Base-by-base conservation (phyloP, 2,113 vertebrate genomes). In the Ranitomeya imitator region DNA sequence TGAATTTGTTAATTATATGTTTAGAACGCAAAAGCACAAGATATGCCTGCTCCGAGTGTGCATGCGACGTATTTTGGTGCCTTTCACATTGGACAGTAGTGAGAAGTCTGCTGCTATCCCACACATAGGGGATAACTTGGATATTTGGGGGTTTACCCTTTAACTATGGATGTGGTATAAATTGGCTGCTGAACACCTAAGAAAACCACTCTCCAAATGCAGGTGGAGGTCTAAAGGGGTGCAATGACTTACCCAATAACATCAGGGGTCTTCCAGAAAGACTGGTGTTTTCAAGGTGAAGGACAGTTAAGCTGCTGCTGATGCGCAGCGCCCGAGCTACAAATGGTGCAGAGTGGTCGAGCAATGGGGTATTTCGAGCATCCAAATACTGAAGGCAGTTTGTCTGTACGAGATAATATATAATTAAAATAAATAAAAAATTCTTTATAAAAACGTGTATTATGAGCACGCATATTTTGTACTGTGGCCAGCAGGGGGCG, bases 301-400 rank as follows among this genome's bases (percentile, higher is more conserved):
- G 94, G 60, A 99, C 96, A 0, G 95, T 93, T 78, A 99, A 93
- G 92, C 97, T 98, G 94, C 97, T 97, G 89, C 97, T 98, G 93
- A 99, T 99, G 37, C 98, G 94, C 37, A 99, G 95, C 0, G 98
- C 97, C 0, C 98, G 96, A 0, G 98, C 98, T 69, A 99, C 97
- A 4, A 99, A 99, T 0, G 98, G 97, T 0, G 97, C 97, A 0
- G 97, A 97, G 90, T 96, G 96, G 89, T 99, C 98, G 93, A 98
- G 94, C 80, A 99, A 90, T 0, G 97, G 97, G 0, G 97, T 98
- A 94, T 95, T 96, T 0, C 96, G 95, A 15, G 98, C 98, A 0
- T 99, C 97, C 85, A 99, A 95, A 89, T 96, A 97, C 94, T 98
- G 97, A 89, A 99, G 95, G 88, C 97, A 99, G 90, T 95, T 98